Evolutionary conservation across 2,888 invertebrate species (phyloP).

Genomic region (Eledona agricola): DNA sequence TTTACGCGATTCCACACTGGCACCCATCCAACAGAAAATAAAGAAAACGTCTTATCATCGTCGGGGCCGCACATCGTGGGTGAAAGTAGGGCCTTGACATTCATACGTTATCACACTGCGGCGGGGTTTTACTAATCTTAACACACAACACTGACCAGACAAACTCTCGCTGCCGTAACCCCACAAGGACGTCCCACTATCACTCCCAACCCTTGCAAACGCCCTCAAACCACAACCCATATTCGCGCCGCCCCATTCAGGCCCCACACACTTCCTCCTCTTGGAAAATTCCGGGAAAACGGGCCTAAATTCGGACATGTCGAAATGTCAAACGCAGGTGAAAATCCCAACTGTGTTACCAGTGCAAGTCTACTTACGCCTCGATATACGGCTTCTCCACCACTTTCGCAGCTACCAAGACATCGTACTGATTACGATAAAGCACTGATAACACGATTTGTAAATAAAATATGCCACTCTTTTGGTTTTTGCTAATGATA

Average conservation of each 20-base stretch:
- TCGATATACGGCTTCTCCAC: neutral
- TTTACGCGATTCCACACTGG: slow-evolving; percentile 15
- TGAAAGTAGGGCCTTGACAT: slow-evolving; percentile 6
- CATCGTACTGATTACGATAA: slow-evolving; percentile 25
- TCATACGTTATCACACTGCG: too few relatives aligned
- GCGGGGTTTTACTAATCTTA: too few relatives aligned
- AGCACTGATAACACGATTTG: slow-evolving; percentile 22
- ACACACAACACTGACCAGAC: too few relatives aligned
- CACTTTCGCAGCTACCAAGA: slow-evolving; percentile 7
- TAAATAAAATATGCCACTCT: slow-evolving; percentile 35
- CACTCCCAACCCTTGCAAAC: slow-evolving; percentile 41
- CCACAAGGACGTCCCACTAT: too few relatives aligned
- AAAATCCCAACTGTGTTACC: slow-evolving; percentile 28
- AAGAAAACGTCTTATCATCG: slow-evolving; percentile 28
- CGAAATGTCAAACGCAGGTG: slow-evolving; percentile 40
- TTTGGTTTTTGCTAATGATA: slow-evolving; percentile 29
- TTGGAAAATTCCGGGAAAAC: slow-evolving; percentile 24
- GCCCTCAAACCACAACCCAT: slow-evolving; percentile 14
- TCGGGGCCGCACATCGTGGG: slow-evolving; percentile 1
- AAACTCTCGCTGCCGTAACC: too few relatives aligned
- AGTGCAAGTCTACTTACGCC: slow-evolving; percentile 26
- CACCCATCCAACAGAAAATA: slow-evolving; percentile 4
- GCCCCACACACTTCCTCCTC: too few relatives aligned
- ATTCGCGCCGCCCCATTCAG: too few relatives aligned
- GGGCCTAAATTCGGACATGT: slow-evolving; percentile 18